phyloP scores from a whole-genome alignment of 2,797 vertebrate species.

The Coendou prehensilis region DNA sequence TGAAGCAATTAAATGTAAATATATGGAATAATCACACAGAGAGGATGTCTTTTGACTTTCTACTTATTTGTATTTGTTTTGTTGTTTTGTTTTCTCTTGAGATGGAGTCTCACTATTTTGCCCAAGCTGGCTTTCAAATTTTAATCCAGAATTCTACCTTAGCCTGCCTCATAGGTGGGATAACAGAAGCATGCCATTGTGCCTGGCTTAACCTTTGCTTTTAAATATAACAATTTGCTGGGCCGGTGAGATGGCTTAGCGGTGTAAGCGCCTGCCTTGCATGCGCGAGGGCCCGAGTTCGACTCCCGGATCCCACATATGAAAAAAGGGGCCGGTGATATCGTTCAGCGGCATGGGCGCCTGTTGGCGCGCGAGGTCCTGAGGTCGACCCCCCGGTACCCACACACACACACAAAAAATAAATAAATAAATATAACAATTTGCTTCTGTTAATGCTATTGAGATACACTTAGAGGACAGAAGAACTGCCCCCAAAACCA shows the following conservation, averaged over 20 bases:
- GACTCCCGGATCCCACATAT: no score
- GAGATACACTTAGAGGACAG: background rate
- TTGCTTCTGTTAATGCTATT: background rate
- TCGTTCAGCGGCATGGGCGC: no score
- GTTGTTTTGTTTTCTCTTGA: background rate
- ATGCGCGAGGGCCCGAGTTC: no score
- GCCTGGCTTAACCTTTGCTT: background rate
- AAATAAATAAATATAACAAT: background rate
- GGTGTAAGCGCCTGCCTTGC: no score
- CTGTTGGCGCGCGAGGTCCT: no score
- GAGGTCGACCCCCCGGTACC: no score
- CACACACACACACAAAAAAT: no score
- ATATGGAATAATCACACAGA: background rate
- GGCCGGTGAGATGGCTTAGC: no score
- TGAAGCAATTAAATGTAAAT: slow-evolving; percentile 2
- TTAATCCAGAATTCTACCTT: background rate
- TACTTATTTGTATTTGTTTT: background rate
- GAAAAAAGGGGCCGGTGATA: no score
- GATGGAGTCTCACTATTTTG: background rate
- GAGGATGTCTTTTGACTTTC: background rate
- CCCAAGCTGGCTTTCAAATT: background rate
- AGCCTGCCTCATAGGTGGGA: background rate
- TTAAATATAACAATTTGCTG: background rate
- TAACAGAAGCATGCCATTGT: background rate
- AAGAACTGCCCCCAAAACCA: background rate